Percentiles rank a stretch among this genome's conserved stretches.
These are phyloP conservation scores for Choloepus didactylus DNA, from an alignment of 2,797 vertebrate genomes.

Conservation along the genomic window DNA sequence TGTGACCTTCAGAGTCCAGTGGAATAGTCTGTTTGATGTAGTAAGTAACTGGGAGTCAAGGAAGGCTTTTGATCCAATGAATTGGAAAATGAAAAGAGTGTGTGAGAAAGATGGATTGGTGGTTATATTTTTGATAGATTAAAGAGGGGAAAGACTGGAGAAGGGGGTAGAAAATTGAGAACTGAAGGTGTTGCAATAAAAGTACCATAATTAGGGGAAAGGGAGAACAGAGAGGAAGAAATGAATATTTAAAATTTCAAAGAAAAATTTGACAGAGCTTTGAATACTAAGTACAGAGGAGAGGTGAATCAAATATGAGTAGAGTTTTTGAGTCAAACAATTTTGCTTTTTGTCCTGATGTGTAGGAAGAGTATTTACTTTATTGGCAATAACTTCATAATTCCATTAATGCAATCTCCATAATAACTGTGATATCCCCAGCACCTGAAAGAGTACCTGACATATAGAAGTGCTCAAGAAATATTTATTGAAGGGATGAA, in stretches of 20 bases:
- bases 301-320: background rate
- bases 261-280: constrained; percentile 14
- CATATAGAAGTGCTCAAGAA: background rate
- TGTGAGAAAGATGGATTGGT: background rate
- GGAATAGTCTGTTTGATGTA: background rate
- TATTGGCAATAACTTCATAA: background rate
- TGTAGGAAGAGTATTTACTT: constrained; percentile 29
- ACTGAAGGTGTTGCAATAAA: background rate
- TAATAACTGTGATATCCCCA: background rate
- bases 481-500: background rate
- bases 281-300: background rate
- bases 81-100: constrained; percentile 31
- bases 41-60: constrained; percentile 20
- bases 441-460: background rate
- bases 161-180: background rate
- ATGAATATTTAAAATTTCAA: constrained; percentile 27
- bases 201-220: background rate
- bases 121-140: background rate
- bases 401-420: background rate
- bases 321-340: background rate
- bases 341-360: constrained; percentile 38
- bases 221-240: background rate
- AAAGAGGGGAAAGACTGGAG: background rate
- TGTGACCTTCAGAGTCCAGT: constrained; percentile 15
- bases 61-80: background rate